A percentile compares a stretch with the other conserved stretches of the same genome.
Conservation (phyloP, 2,797 vertebrate genomes). For the Sciaenops ocellatus region DNA sequence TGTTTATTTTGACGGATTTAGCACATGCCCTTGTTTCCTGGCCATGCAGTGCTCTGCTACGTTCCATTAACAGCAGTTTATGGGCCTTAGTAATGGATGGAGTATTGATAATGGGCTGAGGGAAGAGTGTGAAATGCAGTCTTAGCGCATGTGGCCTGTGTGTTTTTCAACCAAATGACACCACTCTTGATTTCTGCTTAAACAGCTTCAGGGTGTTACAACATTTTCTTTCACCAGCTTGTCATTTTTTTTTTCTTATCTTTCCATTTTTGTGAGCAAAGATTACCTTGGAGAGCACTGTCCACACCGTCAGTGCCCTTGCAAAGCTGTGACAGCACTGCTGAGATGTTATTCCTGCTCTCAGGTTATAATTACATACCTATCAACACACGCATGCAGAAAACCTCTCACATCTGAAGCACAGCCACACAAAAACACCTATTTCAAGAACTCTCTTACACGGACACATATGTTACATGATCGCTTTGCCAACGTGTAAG, state of each 20-base stretch:
- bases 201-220: constrained; percentile 15
- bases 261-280: background rate
- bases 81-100: constrained; percentile 62
- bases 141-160: background rate
- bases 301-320: constrained; percentile 5
- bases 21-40: constrained; percentile 1
- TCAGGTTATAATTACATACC: background rate
- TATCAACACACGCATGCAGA: background rate
- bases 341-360: constrained; percentile 7
- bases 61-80: constrained; percentile 65
- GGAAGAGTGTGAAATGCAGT: constrained; percentile 18
- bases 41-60: constrained; percentile 9
- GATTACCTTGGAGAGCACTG: background rate
- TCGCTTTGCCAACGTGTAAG: background rate
- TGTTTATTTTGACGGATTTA: constrained; percentile 36
- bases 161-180: constrained; percentile 11
- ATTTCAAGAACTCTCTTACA: background rate
- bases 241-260: constrained; percentile 16
- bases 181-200: background rate
- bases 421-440: background rate
- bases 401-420: background rate
- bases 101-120: constrained; percentile 52
- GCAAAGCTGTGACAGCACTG: background rate
- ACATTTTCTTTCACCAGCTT: constrained; percentile 17
- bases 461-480: background rate